phyloP scores from a whole-genome alignment of 23 tunicate species.

The Botrylloides violaceus region DNA sequence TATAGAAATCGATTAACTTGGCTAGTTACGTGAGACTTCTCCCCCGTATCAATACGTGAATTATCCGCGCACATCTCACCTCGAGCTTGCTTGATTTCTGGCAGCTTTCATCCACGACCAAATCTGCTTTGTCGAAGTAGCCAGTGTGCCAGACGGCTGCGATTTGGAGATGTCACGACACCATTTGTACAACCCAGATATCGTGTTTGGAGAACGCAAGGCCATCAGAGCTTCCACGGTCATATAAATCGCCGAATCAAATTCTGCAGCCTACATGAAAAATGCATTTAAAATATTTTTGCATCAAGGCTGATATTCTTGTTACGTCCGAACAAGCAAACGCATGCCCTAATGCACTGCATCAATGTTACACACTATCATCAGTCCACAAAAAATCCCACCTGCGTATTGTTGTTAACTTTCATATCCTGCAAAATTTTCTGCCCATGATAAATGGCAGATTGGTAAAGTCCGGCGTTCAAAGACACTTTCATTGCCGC shows the following conservation, averaged over 20 bases:
- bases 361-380: no score
- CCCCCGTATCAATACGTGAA: no score
- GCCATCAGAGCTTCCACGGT: slow-evolving; percentile 60
- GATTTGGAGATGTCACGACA: slow-evolving; percentile 49
- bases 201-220: slow-evolving; percentile 39
- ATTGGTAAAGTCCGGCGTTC: slow-evolving; percentile 39
- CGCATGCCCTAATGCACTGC: no score
- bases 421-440: slow-evolving; percentile 75
- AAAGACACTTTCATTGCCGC: slow-evolving; percentile 78
- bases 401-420: slow-evolving; percentile 62
- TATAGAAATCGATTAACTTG: no score
- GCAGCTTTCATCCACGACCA: slow-evolving; percentile 89
- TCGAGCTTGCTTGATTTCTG: slow-evolving; percentile 20
- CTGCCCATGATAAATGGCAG: slow-evolving; percentile 81
- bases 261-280: slow-evolving; percentile 59
- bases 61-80: no score
- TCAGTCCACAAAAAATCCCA: slow-evolving; percentile 1
- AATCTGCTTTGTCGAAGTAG: slow-evolving; percentile 26
- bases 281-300: no score
- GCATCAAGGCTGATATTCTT: no score
- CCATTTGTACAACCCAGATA: slow-evolving; percentile 78
- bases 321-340: no score
- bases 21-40: no score
- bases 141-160: neutral
- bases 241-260: slow-evolving; percentile 78